These are phyloP conservation scores for Muntiacus reevesi DNA, from an alignment of 2,113 vertebrate species.

Conservation along the genomic window DNA sequence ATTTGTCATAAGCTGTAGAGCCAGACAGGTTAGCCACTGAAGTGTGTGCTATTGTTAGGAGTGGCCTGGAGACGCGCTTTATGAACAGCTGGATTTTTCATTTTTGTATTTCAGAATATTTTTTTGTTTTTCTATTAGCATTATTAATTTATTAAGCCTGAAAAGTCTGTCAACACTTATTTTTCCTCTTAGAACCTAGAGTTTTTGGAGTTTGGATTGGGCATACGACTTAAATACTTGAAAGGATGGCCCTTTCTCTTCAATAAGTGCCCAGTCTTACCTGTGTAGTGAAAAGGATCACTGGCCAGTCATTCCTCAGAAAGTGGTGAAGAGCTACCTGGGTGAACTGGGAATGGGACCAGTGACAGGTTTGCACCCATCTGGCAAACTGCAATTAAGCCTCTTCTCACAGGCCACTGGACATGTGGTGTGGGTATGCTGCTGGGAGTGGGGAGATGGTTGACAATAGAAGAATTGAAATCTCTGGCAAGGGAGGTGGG, in stretches of 20 bases:
- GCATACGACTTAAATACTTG: background rate
- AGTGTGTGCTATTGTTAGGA: accelerated
- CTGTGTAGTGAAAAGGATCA: background rate
- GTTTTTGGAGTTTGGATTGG: background rate
- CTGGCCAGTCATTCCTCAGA: background rate
- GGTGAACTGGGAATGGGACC: background rate
- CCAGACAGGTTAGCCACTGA: background rate
- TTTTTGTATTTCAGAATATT: background rate
- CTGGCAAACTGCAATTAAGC: background rate
- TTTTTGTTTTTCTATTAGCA: background rate
- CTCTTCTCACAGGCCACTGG: background rate
- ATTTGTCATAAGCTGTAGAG: background rate
- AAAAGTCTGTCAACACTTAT: background rate
- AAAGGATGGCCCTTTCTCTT: background rate
- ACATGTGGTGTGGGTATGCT: background rate
- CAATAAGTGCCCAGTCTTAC: background rate
- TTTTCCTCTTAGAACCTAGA: background rate
- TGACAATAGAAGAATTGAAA: background rate
- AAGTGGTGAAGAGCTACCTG: too few species aligned
- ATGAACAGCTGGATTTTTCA: background rate
- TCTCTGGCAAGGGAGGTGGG: background rate
- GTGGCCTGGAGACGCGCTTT: background rate
- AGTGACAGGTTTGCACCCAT: background rate
- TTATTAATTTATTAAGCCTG: background rate
- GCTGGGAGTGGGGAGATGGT: too few species aligned